Base-by-base conservation (phyloP, 2,888 invertebrate species). In the Thereva unica region DNA sequence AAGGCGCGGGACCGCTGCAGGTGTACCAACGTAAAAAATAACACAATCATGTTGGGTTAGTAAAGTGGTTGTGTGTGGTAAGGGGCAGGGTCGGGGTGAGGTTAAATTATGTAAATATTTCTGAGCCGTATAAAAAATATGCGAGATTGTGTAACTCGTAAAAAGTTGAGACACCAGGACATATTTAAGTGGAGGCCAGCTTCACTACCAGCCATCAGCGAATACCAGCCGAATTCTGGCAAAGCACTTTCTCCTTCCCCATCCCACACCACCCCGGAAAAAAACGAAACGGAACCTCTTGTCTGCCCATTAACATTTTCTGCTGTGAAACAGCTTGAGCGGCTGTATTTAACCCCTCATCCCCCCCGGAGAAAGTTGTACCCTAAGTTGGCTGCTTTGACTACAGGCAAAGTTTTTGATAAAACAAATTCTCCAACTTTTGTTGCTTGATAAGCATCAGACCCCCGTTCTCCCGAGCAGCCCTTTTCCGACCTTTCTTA, bases 401-500 rank as follows among this genome's bases (percentile, higher is more conserved):
- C 7, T 44, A 37, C 35, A n/a, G 6, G 40, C 54, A 63, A 67
- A 53, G 54, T 23, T 67, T 67, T 67, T 53, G 63, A 23, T 42
- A 63, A 47, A 61, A 61, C 61, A 63, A 67, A 67, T 67, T 67
- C 55, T 63, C 47, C 45, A 67, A 67, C 54, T 67, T 67, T 67
- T 59, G 53, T 63, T 44, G 23, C 47, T 67, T 67, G 67, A 67
- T 67, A 67, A 67, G 67, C 54, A 54, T 59, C 59, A 59, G 53
- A 52, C 59, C 45, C 59, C 34, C 42, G 23, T 59, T 53, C 59
- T 54, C 59, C 34, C 42, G 23, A 41, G 55, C 41, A 23, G 38
- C 37, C 34, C 56, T 44, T 34, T 41, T 44, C 44, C 42, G 56
- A 56, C 56, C 56, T 56, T 56, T 44, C 56, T 44, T 44, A 56